Percentiles rank a stretch among this genome's conserved stretches.
Conservation (phyloP, 2,113 vertebrate genomes). For the Heterocephalus glaber region DNA sequence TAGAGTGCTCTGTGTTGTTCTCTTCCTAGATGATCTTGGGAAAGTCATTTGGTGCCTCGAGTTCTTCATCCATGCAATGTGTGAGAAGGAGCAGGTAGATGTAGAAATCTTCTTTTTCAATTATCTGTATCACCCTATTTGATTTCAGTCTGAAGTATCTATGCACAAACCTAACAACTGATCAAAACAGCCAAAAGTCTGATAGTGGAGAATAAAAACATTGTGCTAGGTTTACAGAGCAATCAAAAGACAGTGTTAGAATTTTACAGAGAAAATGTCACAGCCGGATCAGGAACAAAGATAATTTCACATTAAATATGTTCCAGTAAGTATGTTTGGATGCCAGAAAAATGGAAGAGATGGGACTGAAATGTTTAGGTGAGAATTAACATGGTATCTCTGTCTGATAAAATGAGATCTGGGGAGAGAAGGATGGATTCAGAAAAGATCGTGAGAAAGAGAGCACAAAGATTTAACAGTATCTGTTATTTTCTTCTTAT, state of each 20-base stretch:
- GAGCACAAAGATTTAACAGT: neutral
- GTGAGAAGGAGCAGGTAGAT: neutral
- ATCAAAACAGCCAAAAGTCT: neutral
- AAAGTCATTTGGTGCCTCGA: neutral
- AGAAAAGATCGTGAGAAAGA: neutral
- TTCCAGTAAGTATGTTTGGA: neutral
- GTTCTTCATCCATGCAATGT: neutral
- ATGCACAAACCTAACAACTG: neutral
- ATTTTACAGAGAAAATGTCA: neutral
- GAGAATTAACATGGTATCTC: neutral
- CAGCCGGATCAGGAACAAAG: neutral
- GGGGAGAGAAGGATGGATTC: neutral
- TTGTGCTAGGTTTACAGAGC: neutral
- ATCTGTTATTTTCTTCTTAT: neutral
- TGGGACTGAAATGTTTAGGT: neutral
- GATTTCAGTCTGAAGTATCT: neutral
- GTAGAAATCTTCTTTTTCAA: neutral
- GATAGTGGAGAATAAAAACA: neutral
- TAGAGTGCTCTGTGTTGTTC: accelerated
- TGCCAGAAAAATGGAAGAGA: neutral
- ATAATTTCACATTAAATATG: neutral
- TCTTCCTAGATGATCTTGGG: no score
- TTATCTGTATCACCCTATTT: neutral
- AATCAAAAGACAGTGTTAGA: neutral
- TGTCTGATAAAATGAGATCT: neutral